A percentile compares a stretch with the other conserved stretches of the same genome.
phyloP scores from a whole-genome alignment of 2,888 invertebrate genomes.

The Apantesis nais region DNA sequence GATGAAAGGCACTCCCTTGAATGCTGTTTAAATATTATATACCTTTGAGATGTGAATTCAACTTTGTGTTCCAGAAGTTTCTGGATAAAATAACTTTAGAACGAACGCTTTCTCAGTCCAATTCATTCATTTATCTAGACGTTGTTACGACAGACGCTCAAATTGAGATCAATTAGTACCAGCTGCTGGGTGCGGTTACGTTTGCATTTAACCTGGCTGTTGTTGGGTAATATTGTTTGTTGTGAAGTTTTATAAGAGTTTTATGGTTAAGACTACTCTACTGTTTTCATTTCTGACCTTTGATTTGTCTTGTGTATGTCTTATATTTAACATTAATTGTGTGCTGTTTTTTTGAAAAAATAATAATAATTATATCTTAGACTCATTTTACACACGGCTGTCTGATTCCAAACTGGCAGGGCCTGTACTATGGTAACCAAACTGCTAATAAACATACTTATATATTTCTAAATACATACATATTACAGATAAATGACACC shows the following conservation, averaged over 20 bases:
- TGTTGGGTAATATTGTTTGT: background rate
- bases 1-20: background rate
- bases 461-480: no score
- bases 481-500: no score
- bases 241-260: background rate
- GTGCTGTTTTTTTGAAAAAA: no score
- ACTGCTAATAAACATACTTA: no score
- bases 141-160: slow-evolving; percentile 26
- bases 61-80: background rate
- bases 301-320: background rate
- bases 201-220: slow-evolving; percentile 20
- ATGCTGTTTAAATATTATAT: background rate
- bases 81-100: background rate
- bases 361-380: no score
- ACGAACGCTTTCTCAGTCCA: slow-evolving; percentile 8
- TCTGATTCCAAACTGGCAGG: no score
- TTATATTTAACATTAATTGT: no score
- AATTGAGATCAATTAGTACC: slow-evolving; percentile 50
- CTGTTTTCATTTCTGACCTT: background rate
- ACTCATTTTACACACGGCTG: no score
- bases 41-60: background rate
- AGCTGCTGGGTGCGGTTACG: slow-evolving; percentile 40
- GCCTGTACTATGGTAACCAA: no score
- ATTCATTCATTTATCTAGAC: slow-evolving; percentile 26
- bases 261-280: background rate